Evolutionary conservation across 2,888 invertebrate species (phyloP), one percentile per base, ranked within the genome.

Genomic region (Sarcophaga rosellei): DNA sequence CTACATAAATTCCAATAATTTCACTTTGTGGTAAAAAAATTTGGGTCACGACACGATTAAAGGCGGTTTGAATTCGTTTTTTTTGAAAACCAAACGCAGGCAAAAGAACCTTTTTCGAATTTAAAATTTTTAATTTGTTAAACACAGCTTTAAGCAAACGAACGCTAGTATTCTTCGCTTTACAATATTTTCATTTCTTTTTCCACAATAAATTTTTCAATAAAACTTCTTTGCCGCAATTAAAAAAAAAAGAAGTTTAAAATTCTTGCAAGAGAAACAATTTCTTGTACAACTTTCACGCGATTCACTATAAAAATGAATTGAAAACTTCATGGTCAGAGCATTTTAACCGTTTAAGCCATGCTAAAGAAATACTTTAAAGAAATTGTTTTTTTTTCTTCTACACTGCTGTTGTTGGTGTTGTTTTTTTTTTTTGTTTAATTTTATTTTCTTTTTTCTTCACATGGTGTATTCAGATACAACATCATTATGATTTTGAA

Each of bases 281-380:
- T 78, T 59, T 21, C 61, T 62, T 89, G 91, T 89, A 89, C 91
- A 91, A 93, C 93, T 93, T 93, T 93, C 93, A 91, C 92, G 93
- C 92, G 92, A 90, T 92, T 91, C 90, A 90, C 91, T 90, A 90
- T 91, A 91, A 91, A 90, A 93, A 92, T 93, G 93, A 92, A 90
- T 90, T 88, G 89, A 89, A 89, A 90, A 83, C 81, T 89, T 90
- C 88, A 88, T 89, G 89, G 89, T 86, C 89, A 89, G 89, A 89
- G 90, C 90, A 90, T 91, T 90, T 91, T 91, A 92, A 91, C 91
- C 91, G 72, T 87, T 86, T 82, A 75, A 82, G 89, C 87, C 86
- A 79, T 73, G 85, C 81, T 87, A 81, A 88, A 89, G 91, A 89
- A 90, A 89, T 88, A 88, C 88, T 84, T 84, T 80, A 79, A 47